Base-by-base conservation (phyloP, 1,140 invertebrate genomes). In the silkworm (Bombyx mori) region DNA sequence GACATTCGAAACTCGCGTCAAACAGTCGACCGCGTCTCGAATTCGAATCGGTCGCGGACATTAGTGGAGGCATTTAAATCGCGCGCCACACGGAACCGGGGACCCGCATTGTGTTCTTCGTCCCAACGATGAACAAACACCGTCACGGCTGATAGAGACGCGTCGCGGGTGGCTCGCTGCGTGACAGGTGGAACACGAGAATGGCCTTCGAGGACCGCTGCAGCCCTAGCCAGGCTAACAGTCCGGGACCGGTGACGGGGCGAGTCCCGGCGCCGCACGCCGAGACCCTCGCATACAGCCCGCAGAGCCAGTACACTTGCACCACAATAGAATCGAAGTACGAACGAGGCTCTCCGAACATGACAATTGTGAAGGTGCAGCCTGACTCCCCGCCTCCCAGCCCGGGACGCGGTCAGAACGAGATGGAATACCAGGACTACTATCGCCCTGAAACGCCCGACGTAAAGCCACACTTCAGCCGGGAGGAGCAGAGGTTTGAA, bases 131-230 rank as follows among this genome's bases (percentile, higher is more conserved):
- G 10, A 51, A 51, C 50, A 51, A 26, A 35, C 42, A 51, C 26
- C 18, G 8, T 51, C 10, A 26, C 50, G 50, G 18, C 26, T 26
- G 48, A 8, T 50, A 22, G 12, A 22, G 12, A 50, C 48, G 48
- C 48, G 10, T 8, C 48, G 9, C 7, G 18, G 7, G 50, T 51
- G 50, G 26, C 10, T 51, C 26, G 42, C 8, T 1, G 8, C 7
- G 22, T 51, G n/a, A 35, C 26, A 35, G 1, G 26, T 35, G 26
- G 26, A 35, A 35, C 26, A 35, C 26, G 58, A 55, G 66, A 70
- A 91, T 91, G 90, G 90, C 90, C 58, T 89, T 90, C 56, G 90
- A 91, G 85, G 89, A 90, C 71, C 87, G 89, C 45, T 90, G 89
- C 83, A 90, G 89, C 79, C 89, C 89, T 62, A 90, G 88, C 68